phyloP scores from a whole-genome alignment of 2,888 invertebrate genomes.

The Atethmia centrago region DNA sequence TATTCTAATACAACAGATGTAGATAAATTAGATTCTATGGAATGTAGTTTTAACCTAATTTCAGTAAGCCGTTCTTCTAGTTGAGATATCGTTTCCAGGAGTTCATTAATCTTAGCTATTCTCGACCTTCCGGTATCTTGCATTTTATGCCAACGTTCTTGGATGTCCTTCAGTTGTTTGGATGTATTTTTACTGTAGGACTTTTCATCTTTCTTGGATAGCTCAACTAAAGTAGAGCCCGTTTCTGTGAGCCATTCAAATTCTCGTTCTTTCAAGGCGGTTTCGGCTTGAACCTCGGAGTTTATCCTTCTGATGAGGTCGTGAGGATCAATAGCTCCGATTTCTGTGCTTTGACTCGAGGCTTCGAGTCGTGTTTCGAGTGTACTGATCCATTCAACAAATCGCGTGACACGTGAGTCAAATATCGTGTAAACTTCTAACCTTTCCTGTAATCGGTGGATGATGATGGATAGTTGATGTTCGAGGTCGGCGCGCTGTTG shows the following conservation, averaged over 20 bases:
- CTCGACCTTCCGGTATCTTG: slow-evolving; percentile 92
- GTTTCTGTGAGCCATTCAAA: slow-evolving; percentile 94
- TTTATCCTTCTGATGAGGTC: slow-evolving; percentile 93
- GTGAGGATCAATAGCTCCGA: slow-evolving; percentile 92
- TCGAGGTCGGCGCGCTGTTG: slow-evolving; percentile 96
- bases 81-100: slow-evolving; percentile 93
- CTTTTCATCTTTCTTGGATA: slow-evolving; percentile 91
- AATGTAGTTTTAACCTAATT: slow-evolving; percentile 93
- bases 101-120: slow-evolving; percentile 93
- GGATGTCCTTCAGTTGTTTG: slow-evolving; percentile 91
- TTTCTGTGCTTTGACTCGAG: slow-evolving; percentile 87
- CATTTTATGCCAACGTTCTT: slow-evolving; percentile 93
- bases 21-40: slow-evolving; percentile 93
- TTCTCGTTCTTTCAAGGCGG: slow-evolving; percentile 94
- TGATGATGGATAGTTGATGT: slow-evolving; percentile 93
- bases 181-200: slow-evolving; percentile 88
- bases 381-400: slow-evolving; percentile 93
- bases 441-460: slow-evolving; percentile 94
- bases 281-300: slow-evolving; percentile 94
- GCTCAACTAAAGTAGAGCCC: slow-evolving; percentile 92
- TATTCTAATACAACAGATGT: slow-evolving; percentile 93
- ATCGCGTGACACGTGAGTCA: slow-evolving; percentile 91
- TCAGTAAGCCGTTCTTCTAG: slow-evolving; percentile 93
- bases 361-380: slow-evolving; percentile 92
- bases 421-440: slow-evolving; percentile 93